Percentiles rank a stretch among this genome's conserved stretches.
These are phyloP conservation scores for Scaptodrosophila latifasciaeformis DNA, from an alignment of 2,888 invertebrate genomes.

Conservation along the genomic window DNA sequence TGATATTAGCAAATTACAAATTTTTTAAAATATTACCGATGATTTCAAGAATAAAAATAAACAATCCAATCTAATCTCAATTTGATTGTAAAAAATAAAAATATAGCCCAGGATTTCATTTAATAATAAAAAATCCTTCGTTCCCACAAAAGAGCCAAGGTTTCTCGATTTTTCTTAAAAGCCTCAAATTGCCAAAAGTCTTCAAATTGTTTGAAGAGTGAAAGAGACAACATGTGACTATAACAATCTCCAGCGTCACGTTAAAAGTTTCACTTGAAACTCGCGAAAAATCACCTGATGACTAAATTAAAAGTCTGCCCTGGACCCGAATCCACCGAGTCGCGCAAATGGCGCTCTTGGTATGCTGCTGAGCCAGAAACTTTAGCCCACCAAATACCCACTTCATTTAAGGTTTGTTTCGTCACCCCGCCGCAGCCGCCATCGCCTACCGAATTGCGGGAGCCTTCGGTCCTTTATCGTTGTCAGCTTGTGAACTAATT, in stretches of 20 bases:
- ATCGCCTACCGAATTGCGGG: neutral
- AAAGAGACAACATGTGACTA: constrained; percentile 50
- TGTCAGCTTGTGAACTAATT: constrained; percentile 70
- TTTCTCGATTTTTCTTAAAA: neutral
- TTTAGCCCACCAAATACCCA: neutral
- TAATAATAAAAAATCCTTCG: too few species aligned
- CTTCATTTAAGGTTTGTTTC: too few species aligned
- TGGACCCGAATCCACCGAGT: too few species aligned
- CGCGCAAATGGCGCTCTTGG: constrained; percentile 53
- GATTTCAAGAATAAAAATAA: too few species aligned
- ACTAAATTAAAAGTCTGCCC: constrained; percentile 63
- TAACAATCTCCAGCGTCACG: constrained; percentile 71
- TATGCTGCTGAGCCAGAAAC: constrained; percentile 49
- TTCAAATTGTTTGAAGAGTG: neutral
- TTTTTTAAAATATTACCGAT: too few species aligned
- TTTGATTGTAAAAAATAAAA: too few species aligned
- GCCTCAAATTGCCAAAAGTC: neutral
- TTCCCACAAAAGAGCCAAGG: too few species aligned
- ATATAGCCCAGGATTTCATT: too few species aligned
- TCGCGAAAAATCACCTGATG: constrained; percentile 72
- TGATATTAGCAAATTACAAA: too few species aligned
- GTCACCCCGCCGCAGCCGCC: neutral
- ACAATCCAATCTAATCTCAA: too few species aligned
- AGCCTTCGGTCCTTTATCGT: constrained; percentile 10
- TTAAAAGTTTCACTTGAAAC: constrained; percentile 70